Base-by-base conservation (phyloP, 2,113 vertebrate species). In the Rostratula benghalensis region DNA sequence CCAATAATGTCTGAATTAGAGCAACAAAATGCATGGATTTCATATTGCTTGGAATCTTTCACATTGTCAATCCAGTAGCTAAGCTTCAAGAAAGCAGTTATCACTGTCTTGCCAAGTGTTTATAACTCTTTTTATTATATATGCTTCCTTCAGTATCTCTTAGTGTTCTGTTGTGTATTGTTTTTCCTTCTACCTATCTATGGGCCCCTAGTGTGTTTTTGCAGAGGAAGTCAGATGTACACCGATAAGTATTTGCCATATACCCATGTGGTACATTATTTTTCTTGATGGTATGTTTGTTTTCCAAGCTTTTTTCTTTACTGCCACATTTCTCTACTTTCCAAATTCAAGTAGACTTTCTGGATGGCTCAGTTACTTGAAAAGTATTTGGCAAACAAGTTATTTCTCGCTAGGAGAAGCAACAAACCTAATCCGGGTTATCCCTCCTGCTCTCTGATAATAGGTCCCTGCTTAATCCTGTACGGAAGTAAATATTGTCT, bases 401-500 rank as follows among this genome's bases (percentile, higher is more conserved):
- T 92, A 84, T 92, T 94, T 95, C 54, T 77, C 59, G 65, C 59
- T 60, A 37, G 30, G 48, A 93, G 77, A 96, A 87, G 57, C 63
- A 84, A 71, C 79, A 94, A 78, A 48, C 50, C 85, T 95, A 95
- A 89, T 94, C 95, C 80, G 82, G 60, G 92, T 93, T 90, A 87
- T 96, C 83, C 45, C 60, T 13, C 57, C 30, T 84, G 89, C 63
- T 91, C 86, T 65, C 54, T 84, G 77, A 82, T 86, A 96, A 82
- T 90, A 91, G 61, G 61, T 65, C 27, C 53, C 45, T 84, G 43
- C 54, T 69, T 96, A 96, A 96, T 95, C 88, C 73, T 87, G 31
- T 50, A 84, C 73, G 91, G 60, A 43, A 90, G 60, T 89, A 93
- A 89, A 94, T 46, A 90, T 54, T 71, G 45, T 73, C 76, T 95